Evolutionary conservation across 2,888 invertebrate genomes (phyloP).

Genomic region (Alloscopus bannaensis): DNA sequence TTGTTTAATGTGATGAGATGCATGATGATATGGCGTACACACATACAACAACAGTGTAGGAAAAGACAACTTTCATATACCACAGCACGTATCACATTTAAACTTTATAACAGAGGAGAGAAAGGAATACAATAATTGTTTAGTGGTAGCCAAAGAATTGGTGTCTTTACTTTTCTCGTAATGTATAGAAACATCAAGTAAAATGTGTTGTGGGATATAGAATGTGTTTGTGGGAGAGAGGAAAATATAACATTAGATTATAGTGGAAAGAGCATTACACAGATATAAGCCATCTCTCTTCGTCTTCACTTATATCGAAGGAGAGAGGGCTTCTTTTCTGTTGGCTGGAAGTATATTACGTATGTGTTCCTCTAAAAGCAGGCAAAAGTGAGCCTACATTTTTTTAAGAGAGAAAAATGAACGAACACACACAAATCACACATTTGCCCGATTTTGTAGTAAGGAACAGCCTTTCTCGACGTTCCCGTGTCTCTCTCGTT

Average conservation of each 20-base stretch:
- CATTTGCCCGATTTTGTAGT: conserved; percentile 40
- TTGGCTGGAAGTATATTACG: conserved; percentile 41
- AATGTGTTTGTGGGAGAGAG: not conserved
- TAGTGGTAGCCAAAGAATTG: conserved; percentile 11
- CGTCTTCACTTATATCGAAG: not conserved
- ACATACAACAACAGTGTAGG: not conserved
- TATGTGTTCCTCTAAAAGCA: conserved; percentile 33
- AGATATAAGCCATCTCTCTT: conserved; percentile 3
- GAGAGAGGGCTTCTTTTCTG: conserved; percentile 38
- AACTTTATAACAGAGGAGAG: conserved; percentile 12
- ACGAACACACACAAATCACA: conserved; percentile 45
- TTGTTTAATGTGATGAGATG: conserved; percentile 28
- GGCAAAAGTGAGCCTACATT: conserved; percentile 30
- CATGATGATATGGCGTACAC: conserved; percentile 18
- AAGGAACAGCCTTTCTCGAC: conserved; percentile 40
- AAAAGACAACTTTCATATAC: too few species aligned
- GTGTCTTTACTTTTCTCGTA: not conserved
- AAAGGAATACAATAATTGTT: not conserved
- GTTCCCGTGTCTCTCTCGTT: conserved; percentile 30
- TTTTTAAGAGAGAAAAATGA: conserved; percentile 22
- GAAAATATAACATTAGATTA: not conserved
- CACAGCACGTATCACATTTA: not conserved
- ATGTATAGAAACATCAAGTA: not conserved
- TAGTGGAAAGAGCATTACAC: conserved; percentile 5
- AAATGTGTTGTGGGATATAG: not conserved